Base-by-base conservation (phyloP, 2,113 vertebrate genomes). In the Quiscalus mexicanus region DNA sequence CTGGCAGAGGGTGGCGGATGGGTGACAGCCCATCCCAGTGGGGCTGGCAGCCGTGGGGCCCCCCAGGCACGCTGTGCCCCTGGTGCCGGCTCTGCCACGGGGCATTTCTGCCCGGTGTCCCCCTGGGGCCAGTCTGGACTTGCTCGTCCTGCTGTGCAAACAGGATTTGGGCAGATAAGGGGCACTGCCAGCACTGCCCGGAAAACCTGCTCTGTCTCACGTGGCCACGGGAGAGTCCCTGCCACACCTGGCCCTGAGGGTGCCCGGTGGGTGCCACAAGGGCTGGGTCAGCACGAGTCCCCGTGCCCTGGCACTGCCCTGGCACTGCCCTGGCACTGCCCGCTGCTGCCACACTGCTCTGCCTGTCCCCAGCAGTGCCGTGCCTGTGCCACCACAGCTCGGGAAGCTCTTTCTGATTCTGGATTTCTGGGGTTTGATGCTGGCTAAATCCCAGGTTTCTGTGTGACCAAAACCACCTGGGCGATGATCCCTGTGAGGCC, bases 301-400 rank as follows among this genome's bases (percentile, higher is more conserved):
- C 41, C 3, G 22, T 18, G 64, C 67, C 1, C 0, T 63, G 85
- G 59, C 37, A 35, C 30, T 84, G 37, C 37, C 37, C 37, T 63
- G 85, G 59, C 37, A 35, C 30, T 18, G 64, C 71, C 1, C 0
- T 63, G 85, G 59, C 37, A 35, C 30, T 84, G 37, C 37, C 37
- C 37, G 37, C 37, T 37, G 37, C 37, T 37, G 55, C 28, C 19
- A 1, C 14, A 1, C 30, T 17, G 16, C 60, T 4, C 35, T 30
- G 74, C 49, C 37, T 1, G 3, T 82, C 41, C 59, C 65, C 6
- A 1, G 35, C 1, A 3, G 20, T 0, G 6, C 74, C 27, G 42
- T 33, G 75, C n/a, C 59, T 3, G 0, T 39, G 64, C n/a, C 3
- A 0, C 0, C 1, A 1, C 1, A 3, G n/a, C 31, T 13, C 4